A percentile compares a stretch with the other conserved stretches of the same genome.
Evolutionary conservation across 2,113 vertebrate species (phyloP).

Genomic region (Elachura formosa): DNA sequence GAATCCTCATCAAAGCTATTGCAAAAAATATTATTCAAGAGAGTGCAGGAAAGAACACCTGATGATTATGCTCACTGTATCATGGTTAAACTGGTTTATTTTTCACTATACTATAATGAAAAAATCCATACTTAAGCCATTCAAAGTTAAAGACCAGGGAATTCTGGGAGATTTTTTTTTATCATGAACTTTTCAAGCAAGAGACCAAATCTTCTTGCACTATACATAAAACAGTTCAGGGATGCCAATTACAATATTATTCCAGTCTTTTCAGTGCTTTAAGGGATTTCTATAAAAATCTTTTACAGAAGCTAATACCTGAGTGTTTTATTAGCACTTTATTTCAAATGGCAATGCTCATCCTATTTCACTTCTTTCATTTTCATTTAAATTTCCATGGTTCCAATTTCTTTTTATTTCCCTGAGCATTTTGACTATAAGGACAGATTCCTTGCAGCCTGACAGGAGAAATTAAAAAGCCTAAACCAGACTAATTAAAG

Average conservation of each 20-base stretch:
- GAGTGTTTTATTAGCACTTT: constrained; percentile 14
- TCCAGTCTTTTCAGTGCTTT: not conserved
- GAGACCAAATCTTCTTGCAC: not conserved
- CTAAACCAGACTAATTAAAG: not conserved
- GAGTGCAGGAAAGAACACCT: not conserved
- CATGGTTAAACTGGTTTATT: not conserved
- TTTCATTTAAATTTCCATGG: not conserved
- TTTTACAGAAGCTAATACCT: not conserved
- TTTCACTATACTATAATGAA: not conserved
- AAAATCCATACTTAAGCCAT: not conserved
- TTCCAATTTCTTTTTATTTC: not conserved
- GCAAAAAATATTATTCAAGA: not conserved
- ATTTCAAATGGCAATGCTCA: not conserved
- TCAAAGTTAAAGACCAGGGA: not conserved
- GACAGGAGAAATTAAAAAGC: not conserved
- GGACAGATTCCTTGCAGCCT: not conserved
- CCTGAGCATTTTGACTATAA: not conserved
- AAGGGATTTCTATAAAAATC: constrained; percentile 17
- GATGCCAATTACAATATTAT: constrained; percentile 20
- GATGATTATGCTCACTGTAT: not conserved
- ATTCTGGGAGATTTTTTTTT: constrained; percentile 8
- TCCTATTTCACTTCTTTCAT: not conserved
- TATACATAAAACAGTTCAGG: not conserved
- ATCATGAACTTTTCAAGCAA: not conserved
- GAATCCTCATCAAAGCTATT: not conserved